Evolutionary conservation across 2,888 invertebrate genomes (phyloP).

Genomic region (Dryocosmus kuriphilus): DNA sequence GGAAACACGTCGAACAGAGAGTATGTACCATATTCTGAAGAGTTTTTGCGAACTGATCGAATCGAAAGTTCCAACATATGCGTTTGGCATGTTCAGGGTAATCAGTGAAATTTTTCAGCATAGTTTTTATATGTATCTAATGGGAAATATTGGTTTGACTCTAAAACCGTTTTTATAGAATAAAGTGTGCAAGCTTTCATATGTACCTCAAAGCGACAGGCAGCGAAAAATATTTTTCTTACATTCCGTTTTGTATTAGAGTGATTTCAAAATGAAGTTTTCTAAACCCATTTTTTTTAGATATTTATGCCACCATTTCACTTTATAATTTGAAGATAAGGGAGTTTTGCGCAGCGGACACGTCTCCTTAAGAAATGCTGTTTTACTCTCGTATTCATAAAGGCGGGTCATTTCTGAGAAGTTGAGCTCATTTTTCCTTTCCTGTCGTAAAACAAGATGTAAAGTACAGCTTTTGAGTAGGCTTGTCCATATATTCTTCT

Average conservation of each 20-base stretch:
- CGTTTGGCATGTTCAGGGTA: not conserved
- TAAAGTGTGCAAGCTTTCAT: not conserved
- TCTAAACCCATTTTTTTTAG: not conserved
- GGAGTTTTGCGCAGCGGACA: not conserved
- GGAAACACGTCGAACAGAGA: not conserved
- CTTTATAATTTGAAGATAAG: not conserved
- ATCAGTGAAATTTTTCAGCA: conserved; percentile 16
- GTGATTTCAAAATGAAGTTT: too few relatives aligned
- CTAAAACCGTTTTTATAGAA: not conserved
- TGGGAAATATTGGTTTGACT: conserved; percentile 7
- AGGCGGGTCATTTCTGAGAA: conserved; percentile 62
- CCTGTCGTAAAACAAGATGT: conserved; percentile 27
- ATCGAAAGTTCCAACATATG: not conserved
- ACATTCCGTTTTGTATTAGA: too few relatives aligned
- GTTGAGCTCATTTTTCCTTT: conserved; percentile 51
- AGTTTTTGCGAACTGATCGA: not conserved
- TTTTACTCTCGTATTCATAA: conserved; percentile 58
- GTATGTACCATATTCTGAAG: not conserved
- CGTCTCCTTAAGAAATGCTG: not conserved
- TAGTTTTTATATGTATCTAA: conserved; percentile 10
- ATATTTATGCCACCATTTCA: not conserved
- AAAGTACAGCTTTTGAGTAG: conserved; percentile 44
- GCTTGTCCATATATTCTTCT: conserved; percentile 58
- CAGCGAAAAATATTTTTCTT: not conserved
- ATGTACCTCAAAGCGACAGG: too few relatives aligned